Conservation (phyloP, 1,140 invertebrate genomes). For the Doryteuthis pealeii region DNA sequence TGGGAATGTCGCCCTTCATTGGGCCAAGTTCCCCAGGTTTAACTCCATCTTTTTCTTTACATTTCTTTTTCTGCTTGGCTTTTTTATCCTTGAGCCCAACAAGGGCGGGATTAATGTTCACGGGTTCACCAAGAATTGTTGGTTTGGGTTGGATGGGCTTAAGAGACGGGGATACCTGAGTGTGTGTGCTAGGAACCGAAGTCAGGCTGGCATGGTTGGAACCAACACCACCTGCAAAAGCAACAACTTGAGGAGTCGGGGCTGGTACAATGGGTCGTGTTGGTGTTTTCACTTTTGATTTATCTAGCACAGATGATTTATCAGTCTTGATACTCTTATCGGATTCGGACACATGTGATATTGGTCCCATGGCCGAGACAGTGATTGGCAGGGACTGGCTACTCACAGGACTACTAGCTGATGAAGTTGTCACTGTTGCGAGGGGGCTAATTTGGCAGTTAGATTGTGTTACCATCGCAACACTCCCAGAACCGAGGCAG, state of each 20-base stretch:
- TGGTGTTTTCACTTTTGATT: conserved; percentile 28
- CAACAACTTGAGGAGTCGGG: conserved; percentile 37
- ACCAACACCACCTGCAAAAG: conserved; percentile 30
- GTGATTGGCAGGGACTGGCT: conserved; percentile 20
- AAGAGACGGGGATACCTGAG: conserved; percentile 43
- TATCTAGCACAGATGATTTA: conserved; percentile 17
- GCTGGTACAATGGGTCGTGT: conserved; percentile 53
- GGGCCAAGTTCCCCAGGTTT: conserved; percentile 17
- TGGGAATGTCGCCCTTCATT: conserved; percentile 43
- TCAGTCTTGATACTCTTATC: conserved; percentile 19
- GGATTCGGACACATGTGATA: conserved; percentile 15
- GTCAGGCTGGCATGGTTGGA: conserved; percentile 35
- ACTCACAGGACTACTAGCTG: conserved; percentile 10
- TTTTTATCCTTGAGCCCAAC: conserved; percentile 56
- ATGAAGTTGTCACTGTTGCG: conserved; percentile 10
- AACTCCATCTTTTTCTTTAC: conserved; percentile 58
- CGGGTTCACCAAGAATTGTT: conserved; percentile 54
- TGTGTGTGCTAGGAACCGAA: conserved; percentile 34
- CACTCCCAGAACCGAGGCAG: conserved; percentile 21
- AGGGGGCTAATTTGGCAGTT: conserved; percentile 22
- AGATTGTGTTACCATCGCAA: conserved; percentile 24
- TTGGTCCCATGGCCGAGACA: conserved; percentile 24
- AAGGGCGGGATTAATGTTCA: conserved; percentile 49
- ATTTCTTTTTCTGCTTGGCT: conserved; percentile 32
- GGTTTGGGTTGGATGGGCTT: conserved; percentile 62